Conservation (phyloP, 1,140 invertebrate species). For the Zaprionus gabonicus region DNA sequence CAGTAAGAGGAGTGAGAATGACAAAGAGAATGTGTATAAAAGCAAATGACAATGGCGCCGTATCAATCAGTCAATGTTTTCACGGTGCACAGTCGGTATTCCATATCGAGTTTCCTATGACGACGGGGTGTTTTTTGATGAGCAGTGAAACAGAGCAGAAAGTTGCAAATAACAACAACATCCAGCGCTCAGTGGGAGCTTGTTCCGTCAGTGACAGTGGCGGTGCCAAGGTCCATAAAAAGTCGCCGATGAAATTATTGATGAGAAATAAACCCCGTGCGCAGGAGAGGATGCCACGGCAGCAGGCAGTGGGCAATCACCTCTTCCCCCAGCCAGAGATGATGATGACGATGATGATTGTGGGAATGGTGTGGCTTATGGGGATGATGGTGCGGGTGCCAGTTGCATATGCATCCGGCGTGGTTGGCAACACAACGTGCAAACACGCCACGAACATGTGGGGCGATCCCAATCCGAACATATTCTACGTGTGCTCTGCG, state of each 20-base stretch:
- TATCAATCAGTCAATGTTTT: conserved; percentile 78
- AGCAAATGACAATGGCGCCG: conserved; percentile 62
- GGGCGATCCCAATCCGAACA: conserved; percentile 82
- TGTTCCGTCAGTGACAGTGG: conserved; percentile 30
- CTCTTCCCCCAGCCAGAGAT: not conserved
- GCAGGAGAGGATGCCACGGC: not conserved
- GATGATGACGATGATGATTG: conserved; percentile 27
- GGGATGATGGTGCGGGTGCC: conserved; percentile 23
- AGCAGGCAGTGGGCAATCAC: not conserved
- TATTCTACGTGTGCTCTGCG: conserved; percentile 76
- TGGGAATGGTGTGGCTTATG: conserved; percentile 10
- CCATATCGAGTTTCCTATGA: not conserved
- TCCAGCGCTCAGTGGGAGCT: conserved; percentile 14
- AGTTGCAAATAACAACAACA: conserved; percentile 45
- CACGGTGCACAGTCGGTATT: conserved; percentile 24
- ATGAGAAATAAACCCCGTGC: conserved; percentile 70
- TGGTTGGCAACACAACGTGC: conserved; percentile 68
- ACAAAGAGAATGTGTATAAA: conserved; percentile 59
- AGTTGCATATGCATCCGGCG: conserved; percentile 33
- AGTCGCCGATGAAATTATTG: conserved; percentile 77
- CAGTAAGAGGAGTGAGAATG: conserved; percentile 24
- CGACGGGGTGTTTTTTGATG: not conserved
- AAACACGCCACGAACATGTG: conserved; percentile 78
- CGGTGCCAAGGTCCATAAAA: conserved; percentile 28
- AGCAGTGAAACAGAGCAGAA: conserved; percentile 48